Base-by-base conservation (phyloP, 1,140 invertebrate species). In the Himalopsyche phryganea region DNA sequence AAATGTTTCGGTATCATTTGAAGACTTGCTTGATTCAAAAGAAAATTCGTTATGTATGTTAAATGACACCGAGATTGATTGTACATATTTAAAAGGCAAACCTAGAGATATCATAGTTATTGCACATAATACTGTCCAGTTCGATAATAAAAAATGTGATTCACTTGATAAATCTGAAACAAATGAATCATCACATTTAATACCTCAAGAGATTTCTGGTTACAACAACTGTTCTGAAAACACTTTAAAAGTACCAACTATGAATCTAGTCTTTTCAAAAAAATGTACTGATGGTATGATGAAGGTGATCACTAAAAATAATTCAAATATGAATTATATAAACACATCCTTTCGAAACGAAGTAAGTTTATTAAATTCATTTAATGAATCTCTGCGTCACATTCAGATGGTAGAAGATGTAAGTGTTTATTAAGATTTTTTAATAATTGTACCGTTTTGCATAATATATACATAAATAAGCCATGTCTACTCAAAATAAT, bases 331-430 rank as follows among this genome's bases (percentile, higher is more conserved):
- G 14, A 9, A 44, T 20, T 28, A 54, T 4, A 45, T 17, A 15
- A 17, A 14, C 15, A 2, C 18, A 7, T 45, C 14, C 10, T 56
- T 58, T n/a, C 17, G 44, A 36, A 50, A 18, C 20, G 55, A 58
- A 32, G 36, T 58, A 15, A 50, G 20, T 45, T 32, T 58, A n/a
- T 46, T 58, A 23, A 48, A 58, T 19, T 58, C 55, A 35, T 58
- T 58, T 13, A 58, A 58, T 45, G 55, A 58, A 45, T 58, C 55
- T 9, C 49, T 58, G 1, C 47, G 49, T 1, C 42, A 58, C 17
- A 41, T 58, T 6, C 47, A 58, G 35, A 17, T 50, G 18, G 55
- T 58, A 0, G 55, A 58, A 50, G 55, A 58, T 36, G 55, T 58
- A 44, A 58, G 20, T 33, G 14, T 0, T 18, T 28, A n/a, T n/a